Conservation (phyloP, 2,797 vertebrate species). For the Eutrigla gurnardus region DNA sequence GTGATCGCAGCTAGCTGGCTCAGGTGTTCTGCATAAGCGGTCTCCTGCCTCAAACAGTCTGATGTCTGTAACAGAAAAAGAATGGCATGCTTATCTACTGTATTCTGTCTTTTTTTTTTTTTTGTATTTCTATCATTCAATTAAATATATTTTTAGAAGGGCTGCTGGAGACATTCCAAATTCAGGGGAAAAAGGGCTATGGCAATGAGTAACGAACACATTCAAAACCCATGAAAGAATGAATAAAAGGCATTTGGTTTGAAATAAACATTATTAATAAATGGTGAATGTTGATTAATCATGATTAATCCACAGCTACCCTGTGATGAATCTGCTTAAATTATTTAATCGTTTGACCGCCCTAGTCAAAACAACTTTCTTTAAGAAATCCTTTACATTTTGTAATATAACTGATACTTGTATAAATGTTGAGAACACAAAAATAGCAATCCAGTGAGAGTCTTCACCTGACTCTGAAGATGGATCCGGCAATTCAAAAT, state of each 20-base stretch:
- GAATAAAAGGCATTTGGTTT: neutral
- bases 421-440: neutral
- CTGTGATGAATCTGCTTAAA: too few relatives aligned
- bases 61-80: conserved; percentile 74
- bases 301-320: too few relatives aligned
- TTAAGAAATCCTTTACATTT: neutral
- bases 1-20: conserved; percentile 76
- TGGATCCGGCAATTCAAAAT: conserved; percentile 83
- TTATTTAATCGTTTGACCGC: too few relatives aligned
- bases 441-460: neutral
- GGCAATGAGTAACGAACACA: conserved; percentile 3
- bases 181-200: neutral
- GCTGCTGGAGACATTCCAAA: neutral
- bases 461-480: conserved; percentile 88
- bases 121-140: conserved; percentile 26
- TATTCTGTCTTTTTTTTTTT: neutral
- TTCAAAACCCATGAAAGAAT: conserved; percentile 2
- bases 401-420: neutral
- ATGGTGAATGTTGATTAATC: conserved; percentile 3
- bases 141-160: conserved; percentile 5
- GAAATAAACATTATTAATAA: conserved; percentile 17
- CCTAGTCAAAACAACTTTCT: neutral
- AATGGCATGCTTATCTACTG: neutral
- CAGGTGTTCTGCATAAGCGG: conserved; percentile 81
- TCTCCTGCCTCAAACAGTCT: conserved; percentile 85